Conservation (phyloP, 2,888 invertebrate species). For the Aelia acuminata region DNA sequence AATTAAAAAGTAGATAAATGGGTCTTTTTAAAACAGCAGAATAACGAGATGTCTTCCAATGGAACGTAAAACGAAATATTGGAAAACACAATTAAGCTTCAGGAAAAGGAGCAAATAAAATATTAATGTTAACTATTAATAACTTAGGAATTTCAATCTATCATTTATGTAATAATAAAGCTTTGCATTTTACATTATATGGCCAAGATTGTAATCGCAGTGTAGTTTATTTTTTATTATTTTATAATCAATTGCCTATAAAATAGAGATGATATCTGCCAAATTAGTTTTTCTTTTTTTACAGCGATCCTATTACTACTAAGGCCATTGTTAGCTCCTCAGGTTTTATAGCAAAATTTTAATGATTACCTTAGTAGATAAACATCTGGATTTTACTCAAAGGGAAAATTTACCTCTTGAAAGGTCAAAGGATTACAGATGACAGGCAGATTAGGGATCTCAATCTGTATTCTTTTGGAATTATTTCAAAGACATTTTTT, state of each 20-base stretch:
- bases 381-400: background rate
- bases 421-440: background rate
- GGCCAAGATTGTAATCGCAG: too few species aligned
- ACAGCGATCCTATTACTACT: too few species aligned
- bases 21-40: too few species aligned
- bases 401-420: background rate
- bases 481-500: background rate
- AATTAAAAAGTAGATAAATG: too few species aligned
- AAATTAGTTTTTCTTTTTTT: background rate
- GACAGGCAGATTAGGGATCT: background rate
- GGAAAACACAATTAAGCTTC: too few species aligned
- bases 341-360: background rate
- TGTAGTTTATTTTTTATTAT: background rate
- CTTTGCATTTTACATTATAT: too few species aligned
- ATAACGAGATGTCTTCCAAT: too few species aligned
- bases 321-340: background rate
- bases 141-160: too few species aligned
- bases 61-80: too few species aligned
- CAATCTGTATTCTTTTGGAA: background rate
- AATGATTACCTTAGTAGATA: constrained; percentile 3
- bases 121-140: too few species aligned
- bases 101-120: too few species aligned
- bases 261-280: background rate
- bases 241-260: background rate
- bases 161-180: too few species aligned